phyloP scores from a whole-genome alignment of 1,140 invertebrate genomes.

The Araneus ventricosus region DNA sequence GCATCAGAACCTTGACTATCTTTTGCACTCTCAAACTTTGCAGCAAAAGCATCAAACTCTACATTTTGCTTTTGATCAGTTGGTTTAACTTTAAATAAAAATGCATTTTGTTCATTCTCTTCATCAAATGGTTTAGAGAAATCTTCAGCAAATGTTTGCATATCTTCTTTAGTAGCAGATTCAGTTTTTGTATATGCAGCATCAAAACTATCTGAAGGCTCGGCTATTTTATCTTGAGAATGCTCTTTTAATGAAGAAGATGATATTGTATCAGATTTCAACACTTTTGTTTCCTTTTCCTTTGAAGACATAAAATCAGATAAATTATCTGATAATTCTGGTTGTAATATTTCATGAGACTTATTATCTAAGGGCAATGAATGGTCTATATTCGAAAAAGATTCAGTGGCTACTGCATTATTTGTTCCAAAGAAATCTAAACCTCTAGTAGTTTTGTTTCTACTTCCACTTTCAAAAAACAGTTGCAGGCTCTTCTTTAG shows the following conservation, averaged over 20 bases:
- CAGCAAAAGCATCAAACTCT: constrained; percentile 79
- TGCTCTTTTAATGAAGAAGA: constrained; percentile 48
- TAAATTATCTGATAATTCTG: background rate
- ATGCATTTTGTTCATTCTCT: constrained; percentile 57
- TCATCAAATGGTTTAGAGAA: constrained; percentile 45
- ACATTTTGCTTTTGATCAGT: constrained; percentile 45
- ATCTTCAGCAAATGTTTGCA: constrained; percentile 40
- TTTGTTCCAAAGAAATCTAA: constrained; percentile 21
- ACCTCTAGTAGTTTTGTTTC: background rate
- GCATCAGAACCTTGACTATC: constrained; percentile 82
- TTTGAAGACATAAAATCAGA: constrained; percentile 4
- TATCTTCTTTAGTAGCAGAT: constrained; percentile 23
- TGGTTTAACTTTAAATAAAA: constrained; percentile 64
- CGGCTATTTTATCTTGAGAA: background rate
- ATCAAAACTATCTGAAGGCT: constrained; percentile 41
- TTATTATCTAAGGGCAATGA: constrained; percentile 72
- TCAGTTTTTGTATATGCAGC: constrained; percentile 29
- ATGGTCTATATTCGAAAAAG: constrained; percentile 70
- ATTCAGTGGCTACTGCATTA: constrained; percentile 10
- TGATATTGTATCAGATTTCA: constrained; percentile 23
- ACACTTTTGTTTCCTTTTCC: background rate
- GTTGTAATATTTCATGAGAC: constrained; percentile 58
- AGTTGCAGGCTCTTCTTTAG: constrained; percentile 45
- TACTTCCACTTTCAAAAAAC: no score
- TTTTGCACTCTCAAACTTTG: constrained; percentile 77